Conservation (phyloP, 2,797 vertebrate species). For the Phoeniculus purpureus region DNA sequence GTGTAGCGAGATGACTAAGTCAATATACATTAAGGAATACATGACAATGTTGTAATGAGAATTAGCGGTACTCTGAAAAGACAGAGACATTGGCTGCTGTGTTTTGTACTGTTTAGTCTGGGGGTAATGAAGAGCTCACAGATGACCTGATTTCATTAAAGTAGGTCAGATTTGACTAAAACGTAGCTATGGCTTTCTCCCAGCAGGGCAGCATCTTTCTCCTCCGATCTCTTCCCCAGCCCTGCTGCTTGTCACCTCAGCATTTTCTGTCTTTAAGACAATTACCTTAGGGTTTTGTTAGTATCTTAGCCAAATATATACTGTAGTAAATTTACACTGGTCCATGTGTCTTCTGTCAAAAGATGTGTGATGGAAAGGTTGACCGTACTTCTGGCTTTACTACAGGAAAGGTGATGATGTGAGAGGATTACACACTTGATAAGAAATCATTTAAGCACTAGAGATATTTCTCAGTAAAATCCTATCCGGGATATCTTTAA, state of each 20-base stretch:
- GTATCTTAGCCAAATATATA: conserved; percentile 35
- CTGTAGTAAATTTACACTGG: conserved; percentile 13
- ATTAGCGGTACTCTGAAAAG: conserved; percentile 75
- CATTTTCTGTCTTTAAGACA: conserved; percentile 61
- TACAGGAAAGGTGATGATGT: not conserved
- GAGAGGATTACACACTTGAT: not conserved
- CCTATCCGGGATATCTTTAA: not conserved
- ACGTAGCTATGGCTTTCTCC: conserved; percentile 66
- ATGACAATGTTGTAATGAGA: conserved; percentile 77
- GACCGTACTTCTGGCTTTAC: not conserved
- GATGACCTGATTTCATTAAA: conserved; percentile 91
- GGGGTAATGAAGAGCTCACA: conserved; percentile 93
- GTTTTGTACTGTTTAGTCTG: conserved; percentile 87
- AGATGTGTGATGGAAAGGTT: not conserved
- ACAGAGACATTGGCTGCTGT: conserved; percentile 75
- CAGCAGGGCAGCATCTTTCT: conserved; percentile 60
- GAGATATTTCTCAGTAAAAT: not conserved
- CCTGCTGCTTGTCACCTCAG: conserved; percentile 6
- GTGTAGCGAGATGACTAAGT: conserved; percentile 79
- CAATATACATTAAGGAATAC: conserved; percentile 77
- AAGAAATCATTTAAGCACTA: not conserved
- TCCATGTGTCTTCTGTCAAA: conserved; percentile 28
- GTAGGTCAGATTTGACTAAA: conserved; percentile 83
- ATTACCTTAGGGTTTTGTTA: conserved; percentile 58
- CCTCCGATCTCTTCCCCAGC: not conserved